Conservation (phyloP, 2,113 vertebrate species). For the Probosciger aterrimus region DNA sequence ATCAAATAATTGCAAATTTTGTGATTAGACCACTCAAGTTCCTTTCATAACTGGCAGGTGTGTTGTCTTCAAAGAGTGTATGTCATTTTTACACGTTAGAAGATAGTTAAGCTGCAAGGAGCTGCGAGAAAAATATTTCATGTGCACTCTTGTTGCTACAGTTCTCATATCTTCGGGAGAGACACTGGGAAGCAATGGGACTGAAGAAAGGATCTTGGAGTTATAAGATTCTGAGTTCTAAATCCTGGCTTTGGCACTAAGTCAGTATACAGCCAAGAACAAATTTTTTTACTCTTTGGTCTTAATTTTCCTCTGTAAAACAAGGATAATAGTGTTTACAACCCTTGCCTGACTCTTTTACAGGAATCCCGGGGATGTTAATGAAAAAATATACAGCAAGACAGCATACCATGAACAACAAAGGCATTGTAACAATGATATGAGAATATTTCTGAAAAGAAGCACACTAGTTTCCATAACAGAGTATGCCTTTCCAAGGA, state of each 20-base stretch:
- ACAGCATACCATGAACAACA: not conserved
- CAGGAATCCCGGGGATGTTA: not conserved
- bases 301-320: not conserved
- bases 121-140: not conserved
- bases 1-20: not conserved
- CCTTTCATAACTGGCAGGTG: not conserved
- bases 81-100: not conserved
- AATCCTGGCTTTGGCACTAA: not conserved
- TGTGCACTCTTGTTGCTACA: not conserved
- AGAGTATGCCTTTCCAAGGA: not conserved
- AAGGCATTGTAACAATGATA: not conserved
- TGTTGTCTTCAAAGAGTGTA: not conserved
- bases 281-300: not conserved
- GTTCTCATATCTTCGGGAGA: not conserved
- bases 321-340: not conserved
- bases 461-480: not conserved
- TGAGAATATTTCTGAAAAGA: not conserved
- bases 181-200: not conserved
- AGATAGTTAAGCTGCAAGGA: not conserved
- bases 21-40: not conserved
- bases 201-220: not conserved
- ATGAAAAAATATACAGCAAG: constrained; percentile 1
- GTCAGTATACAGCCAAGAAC: not conserved
- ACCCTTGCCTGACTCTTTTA: not conserved
- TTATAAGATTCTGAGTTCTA: not conserved